Evolutionary conservation across 2,797 vertebrate genomes (phyloP).

Genomic region (Tinamus major): DNA sequence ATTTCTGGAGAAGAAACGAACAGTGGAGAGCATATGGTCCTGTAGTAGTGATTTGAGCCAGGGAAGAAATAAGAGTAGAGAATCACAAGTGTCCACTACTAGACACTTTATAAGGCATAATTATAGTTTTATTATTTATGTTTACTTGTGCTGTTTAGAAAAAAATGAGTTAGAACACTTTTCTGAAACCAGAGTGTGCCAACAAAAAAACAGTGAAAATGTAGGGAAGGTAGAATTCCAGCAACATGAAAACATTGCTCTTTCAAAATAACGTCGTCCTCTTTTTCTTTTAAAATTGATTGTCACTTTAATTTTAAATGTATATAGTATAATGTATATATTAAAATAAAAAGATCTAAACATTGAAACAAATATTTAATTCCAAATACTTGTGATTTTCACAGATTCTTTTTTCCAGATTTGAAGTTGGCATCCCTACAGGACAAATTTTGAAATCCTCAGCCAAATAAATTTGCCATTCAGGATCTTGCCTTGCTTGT

Average conservation of each 20-base stretch:
- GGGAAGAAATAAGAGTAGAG: not conserved
- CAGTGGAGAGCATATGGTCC: not conserved
- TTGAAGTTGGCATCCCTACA: not conserved
- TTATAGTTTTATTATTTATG: constrained; percentile 5
- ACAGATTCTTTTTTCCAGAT: not conserved
- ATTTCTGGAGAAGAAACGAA: not conserved
- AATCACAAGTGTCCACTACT: not conserved
- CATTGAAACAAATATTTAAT: not conserved
- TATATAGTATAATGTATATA: no score
- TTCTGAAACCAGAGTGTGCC: not conserved
- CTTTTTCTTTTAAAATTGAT: not conserved
- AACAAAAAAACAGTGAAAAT: not conserved
- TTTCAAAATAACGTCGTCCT: not conserved
- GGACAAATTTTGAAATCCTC: not conserved
- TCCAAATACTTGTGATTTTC: not conserved
- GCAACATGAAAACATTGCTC: not conserved
- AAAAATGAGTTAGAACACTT: not conserved
- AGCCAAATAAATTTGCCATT: not conserved
- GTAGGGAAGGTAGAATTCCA: not conserved
- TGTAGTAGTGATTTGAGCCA: not conserved
- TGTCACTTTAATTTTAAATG: not conserved
- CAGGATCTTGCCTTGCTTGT: not conserved
- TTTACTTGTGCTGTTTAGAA: constrained; percentile 27
- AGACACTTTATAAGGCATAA: not conserved
- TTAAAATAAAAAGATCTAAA: not conserved